Evolutionary conservation across 2,888 invertebrate genomes (phyloP), one percentile per base, ranked within the genome.

Genomic region (Nezara viridula): DNA sequence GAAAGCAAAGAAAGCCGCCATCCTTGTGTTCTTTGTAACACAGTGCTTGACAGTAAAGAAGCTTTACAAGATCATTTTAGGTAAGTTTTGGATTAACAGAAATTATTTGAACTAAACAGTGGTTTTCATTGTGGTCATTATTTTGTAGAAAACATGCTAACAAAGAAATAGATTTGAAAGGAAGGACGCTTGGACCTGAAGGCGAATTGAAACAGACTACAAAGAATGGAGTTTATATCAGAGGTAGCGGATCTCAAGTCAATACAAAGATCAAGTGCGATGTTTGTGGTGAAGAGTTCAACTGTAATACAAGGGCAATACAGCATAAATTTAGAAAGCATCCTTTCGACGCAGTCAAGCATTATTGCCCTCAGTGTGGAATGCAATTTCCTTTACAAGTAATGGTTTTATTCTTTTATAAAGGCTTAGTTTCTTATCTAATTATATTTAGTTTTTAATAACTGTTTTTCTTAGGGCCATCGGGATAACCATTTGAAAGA

Each of bases 301-400:
- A 94, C 3, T 94, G 94, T 1, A 94, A 95, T 91, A 94, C 95
- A 2, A 94, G 92, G 90, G 95, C 95, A 9, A 95, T 96, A 91
- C 94, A 95, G 91, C 95, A 96, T 93, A 95, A 95, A 92, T 95
- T 95, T 92, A 94, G 94, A 92, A 93, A 94, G 91, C 95, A 96
- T 93, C 95, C 95, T 2, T 94, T 95, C 90, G 94, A 94, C 92
- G 94, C 94, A 85, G 93, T 94, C 40, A 95, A 95, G 92, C 94
- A 95, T 92, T 95, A 95, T 92, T 96, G 95, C 90, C 94, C 94
- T 47, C 94, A 94, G 93, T 96, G 96, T 92, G 95, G 95, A 16
- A 95, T 95, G 93, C 94, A 95, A 89, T 96, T 95, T 92, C 95
- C 95, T 19, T 93, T 96, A 92, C 95, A 95, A 91, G 92, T 92